phyloP scores from a whole-genome alignment of 2,797 vertebrate genomes.

The Cryptoblepharus egeriae region DNA sequence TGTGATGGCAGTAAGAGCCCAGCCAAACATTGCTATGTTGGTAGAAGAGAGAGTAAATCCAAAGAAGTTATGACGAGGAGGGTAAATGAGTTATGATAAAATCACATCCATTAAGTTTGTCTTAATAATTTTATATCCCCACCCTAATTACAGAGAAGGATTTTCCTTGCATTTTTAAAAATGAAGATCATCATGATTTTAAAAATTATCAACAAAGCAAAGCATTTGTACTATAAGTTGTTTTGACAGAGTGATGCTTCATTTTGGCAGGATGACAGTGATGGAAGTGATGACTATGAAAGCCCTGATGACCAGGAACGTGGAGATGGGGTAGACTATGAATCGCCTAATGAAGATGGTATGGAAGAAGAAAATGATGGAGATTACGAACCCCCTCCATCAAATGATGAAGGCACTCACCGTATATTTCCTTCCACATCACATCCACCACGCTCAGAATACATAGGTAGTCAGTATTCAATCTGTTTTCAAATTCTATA shows the following conservation, averaged over 20 bases:
- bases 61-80: too few species aligned
- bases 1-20: too few species aligned
- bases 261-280: slow-evolving; percentile 79
- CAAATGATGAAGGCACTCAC: slow-evolving; percentile 81
- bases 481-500: slow-evolving; percentile 5
- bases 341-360: slow-evolving; percentile 81
- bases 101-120: too few species aligned
- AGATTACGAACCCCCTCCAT: slow-evolving; percentile 92
- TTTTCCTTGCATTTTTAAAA: too few species aligned
- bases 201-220: not conserved
- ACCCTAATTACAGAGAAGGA: too few species aligned
- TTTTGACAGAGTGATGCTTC: not conserved
- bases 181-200: too few species aligned
- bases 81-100: too few species aligned
- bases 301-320: slow-evolving; percentile 79
- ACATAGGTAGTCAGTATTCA: slow-evolving; percentile 82
- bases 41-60: too few species aligned
- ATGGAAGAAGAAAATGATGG: slow-evolving; percentile 71
- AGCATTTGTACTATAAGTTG: not conserved
- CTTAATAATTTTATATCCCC: too few species aligned
- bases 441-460: slow-evolving; percentile 80
- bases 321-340: slow-evolving; percentile 85
- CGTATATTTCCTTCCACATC: slow-evolving; percentile 81
- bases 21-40: too few species aligned
- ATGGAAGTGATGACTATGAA: slow-evolving; percentile 92